Percentiles rank a stretch among this genome's conserved stretches.
Evolutionary conservation across 1,140 invertebrate species (phyloP).

Genomic region (Adelges cooleyi): DNA sequence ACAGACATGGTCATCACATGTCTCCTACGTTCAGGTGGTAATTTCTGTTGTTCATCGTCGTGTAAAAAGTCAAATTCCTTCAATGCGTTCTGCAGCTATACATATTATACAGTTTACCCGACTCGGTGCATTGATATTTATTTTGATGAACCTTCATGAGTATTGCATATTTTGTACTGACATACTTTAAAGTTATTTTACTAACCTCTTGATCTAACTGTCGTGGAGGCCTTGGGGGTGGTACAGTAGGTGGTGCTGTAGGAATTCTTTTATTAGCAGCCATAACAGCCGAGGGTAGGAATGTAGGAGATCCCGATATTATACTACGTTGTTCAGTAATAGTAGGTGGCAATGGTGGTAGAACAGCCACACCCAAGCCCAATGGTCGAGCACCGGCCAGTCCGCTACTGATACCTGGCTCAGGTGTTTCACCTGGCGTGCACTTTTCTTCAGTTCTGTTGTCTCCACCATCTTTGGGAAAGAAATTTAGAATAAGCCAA

Average conservation of each 20-base stretch:
- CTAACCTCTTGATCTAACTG: slow-evolving; percentile 42
- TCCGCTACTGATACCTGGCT: slow-evolving; percentile 52
- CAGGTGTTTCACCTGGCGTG: slow-evolving; percentile 59
- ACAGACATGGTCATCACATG: slow-evolving; percentile 24
- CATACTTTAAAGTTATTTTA: no score
- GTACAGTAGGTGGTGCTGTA: slow-evolving; percentile 39
- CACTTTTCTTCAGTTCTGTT: slow-evolving; percentile 45
- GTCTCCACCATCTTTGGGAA: slow-evolving; percentile 23
- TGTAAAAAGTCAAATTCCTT: slow-evolving; percentile 80
- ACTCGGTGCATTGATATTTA: slow-evolving; percentile 40
- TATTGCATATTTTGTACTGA: no score
- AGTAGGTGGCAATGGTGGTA: slow-evolving; percentile 45
- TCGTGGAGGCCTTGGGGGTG: slow-evolving; percentile 36
- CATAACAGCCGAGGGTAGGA: slow-evolving; percentile 36
- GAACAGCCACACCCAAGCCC: slow-evolving; percentile 44
- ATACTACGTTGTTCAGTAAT: slow-evolving; percentile 8
- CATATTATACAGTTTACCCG: slow-evolving; percentile 34
- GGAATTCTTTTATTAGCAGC: slow-evolving; percentile 40
- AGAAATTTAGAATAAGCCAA: no score
- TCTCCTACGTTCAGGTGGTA: slow-evolving; percentile 32
- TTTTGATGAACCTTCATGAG: slow-evolving; percentile 7
- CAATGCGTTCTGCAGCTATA: slow-evolving; percentile 65
- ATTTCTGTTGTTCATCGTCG: slow-evolving; percentile 54
- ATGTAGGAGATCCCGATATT: slow-evolving; percentile 41
- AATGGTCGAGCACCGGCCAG: slow-evolving; percentile 62